These are phyloP conservation scores for Xyrichtys novacula DNA, from an alignment of 2,797 vertebrate genomes.

Conservation along the genomic window DNA sequence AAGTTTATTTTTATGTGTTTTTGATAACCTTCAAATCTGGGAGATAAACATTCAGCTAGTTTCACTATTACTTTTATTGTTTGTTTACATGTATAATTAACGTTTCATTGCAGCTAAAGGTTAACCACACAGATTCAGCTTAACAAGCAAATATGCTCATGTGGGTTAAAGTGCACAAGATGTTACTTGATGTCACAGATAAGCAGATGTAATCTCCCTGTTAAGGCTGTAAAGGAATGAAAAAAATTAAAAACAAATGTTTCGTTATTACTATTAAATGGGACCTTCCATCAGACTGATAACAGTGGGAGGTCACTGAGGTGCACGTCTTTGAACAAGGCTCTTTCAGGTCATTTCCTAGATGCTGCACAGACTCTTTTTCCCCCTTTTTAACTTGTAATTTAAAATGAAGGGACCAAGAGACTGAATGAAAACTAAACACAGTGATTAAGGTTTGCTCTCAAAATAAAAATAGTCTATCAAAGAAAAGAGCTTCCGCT, in stretches of 20 bases:
- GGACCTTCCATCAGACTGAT: too few relatives aligned
- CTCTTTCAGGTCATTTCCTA: not conserved
- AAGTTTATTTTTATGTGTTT: not conserved
- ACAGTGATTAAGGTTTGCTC: not conserved
- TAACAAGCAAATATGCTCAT: not conserved
- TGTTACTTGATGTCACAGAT: not conserved
- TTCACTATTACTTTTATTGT: conserved; percentile 26
- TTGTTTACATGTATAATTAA: accelerated
- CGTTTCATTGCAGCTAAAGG: not conserved
- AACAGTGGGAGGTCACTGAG: not conserved
- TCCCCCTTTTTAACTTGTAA: not conserved
- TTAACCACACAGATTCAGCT: not conserved
- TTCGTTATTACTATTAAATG: not conserved
- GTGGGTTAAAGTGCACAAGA: not conserved
- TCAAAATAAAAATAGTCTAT: too few relatives aligned
- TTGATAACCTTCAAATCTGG: not conserved
- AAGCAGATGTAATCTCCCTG: not conserved
- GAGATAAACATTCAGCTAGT: not conserved
- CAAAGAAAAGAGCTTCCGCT: too few relatives aligned
- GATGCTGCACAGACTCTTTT: not conserved
- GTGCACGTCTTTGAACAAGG: not conserved
- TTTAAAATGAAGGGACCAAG: not conserved
- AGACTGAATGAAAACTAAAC: not conserved
- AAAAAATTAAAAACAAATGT: not conserved
- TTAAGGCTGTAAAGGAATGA: not conserved